phyloP scores from a whole-genome alignment of 2,113 vertebrate genomes.

The Mola mola region DNA sequence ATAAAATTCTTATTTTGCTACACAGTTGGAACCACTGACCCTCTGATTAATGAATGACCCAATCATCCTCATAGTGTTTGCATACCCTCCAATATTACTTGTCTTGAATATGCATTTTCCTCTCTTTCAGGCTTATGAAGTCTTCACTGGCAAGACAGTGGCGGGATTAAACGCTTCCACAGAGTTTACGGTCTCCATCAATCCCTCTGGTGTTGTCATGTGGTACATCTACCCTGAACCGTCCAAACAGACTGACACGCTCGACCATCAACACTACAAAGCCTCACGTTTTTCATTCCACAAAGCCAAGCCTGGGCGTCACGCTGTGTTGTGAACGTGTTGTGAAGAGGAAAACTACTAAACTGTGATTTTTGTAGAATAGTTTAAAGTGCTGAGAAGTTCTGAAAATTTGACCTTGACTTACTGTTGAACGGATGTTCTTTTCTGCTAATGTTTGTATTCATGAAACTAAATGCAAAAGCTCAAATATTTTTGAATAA shows the following conservation, averaged over 20 bases:
- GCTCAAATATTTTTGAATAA: too few species aligned
- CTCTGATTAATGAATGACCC: too few species aligned
- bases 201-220: conserved; percentile 89
- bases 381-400: neutral
- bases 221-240: conserved; percentile 86
- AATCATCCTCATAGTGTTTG: too few species aligned
- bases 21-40: too few species aligned
- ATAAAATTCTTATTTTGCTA: too few species aligned
- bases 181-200: conserved; percentile 80
- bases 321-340: too few species aligned
- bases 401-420: neutral
- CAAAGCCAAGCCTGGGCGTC: neutral
- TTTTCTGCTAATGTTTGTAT: too few species aligned
- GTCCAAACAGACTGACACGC: too few species aligned
- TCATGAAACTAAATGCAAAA: too few species aligned
- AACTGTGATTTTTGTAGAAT: conserved; percentile 1
- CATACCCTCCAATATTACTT: too few species aligned
- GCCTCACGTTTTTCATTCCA: neutral
- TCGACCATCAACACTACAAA: neutral
- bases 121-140: conserved; percentile 78
- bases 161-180: conserved; percentile 59
- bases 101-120: neutral
- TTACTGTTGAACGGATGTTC: neutral
- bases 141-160: conserved; percentile 73
- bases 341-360: too few species aligned